Base-by-base conservation (phyloP, 2,113 vertebrate genomes). In the Rhineura floridana region DNA sequence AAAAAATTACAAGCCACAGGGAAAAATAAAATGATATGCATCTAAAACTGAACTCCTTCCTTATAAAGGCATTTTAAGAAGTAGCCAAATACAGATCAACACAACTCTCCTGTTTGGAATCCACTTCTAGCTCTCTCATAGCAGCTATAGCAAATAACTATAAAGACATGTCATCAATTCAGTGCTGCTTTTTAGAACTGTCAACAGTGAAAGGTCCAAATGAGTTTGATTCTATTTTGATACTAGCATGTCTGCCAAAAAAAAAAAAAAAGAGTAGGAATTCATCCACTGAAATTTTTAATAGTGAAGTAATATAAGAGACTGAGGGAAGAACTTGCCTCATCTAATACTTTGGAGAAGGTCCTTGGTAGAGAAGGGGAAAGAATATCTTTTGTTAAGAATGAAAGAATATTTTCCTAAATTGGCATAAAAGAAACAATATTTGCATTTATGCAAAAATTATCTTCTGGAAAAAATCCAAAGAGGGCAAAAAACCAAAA, bases 101-200 rank as follows among this genome's bases (percentile, higher is more conserved):
- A 63, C 11, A 48, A 5, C 75, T 23, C 28, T 25, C 21, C 25
- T 69, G 2, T 69, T 67, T 70, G 77, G 36, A 69, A 87, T 79
- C 62, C 28, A 87, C 63, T 81, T 81, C 44, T 50, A 50, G 8
- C 7, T 79, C 25, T 79, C n/a, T 70, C 77, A 21, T 6, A 55
- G 8, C 48, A 70, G 65, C n/a, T 50, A 70, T 10, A 73, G n/a
- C 11, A 55, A 72, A 11, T 21, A 67, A 79, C 21, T 42, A 55
- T n/a, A 28, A 70, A 42, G 36, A 42, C 59, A 36, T 70, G 19
- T 52, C 36, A 21, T 44, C 50, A 72, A 59, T 59, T 70, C 48
- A 87, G 50, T 81, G 44, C 59, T 79, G 50, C 50, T 30, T 80
- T 80, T 87, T 79, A 80, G 19, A 79, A 87, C 25, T 33, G 39